A percentile compares a stretch with the other conserved stretches of the same genome.
These are phyloP conservation scores for Apodemia zela DNA, from an alignment of 2,888 invertebrate genomes.

Conservation along the genomic window DNA sequence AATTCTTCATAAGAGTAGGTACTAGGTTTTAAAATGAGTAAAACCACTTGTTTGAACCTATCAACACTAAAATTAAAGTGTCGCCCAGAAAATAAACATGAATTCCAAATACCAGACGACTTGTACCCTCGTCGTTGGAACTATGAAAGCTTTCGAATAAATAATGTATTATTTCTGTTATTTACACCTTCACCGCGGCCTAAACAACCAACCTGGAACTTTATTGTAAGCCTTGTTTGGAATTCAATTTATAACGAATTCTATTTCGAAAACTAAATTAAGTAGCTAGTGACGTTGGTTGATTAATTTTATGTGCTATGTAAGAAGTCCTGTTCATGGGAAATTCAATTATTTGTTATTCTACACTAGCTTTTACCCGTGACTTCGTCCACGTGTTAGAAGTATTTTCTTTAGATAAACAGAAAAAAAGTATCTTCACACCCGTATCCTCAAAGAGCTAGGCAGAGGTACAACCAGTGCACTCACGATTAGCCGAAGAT, in stretches of 20 bases:
- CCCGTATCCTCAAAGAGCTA: too few species aligned
- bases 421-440: too few species aligned
- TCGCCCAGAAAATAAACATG: background rate
- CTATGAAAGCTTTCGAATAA: slow-evolving; percentile 11
- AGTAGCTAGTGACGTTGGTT: background rate
- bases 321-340: background rate
- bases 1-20: too few species aligned
- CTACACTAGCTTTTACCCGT: too few species aligned
- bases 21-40: background rate
- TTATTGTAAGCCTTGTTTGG: slow-evolving; percentile 5
- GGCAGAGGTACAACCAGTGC: too few species aligned
- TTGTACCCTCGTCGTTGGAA: slow-evolving; percentile 3
- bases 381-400: too few species aligned
- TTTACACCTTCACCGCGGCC: slow-evolving; percentile 8
- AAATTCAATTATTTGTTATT: background rate
- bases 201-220: slow-evolving; percentile 12
- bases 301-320: slow-evolving; percentile 1
- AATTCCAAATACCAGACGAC: background rate
- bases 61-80: background rate
- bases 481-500: too few species aligned
- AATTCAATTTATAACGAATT: slow-evolving; percentile 1
- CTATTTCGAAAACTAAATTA: slow-evolving; percentile 7
- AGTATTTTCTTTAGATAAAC: too few species aligned
- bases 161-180: slow-evolving; percentile 15
- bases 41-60: background rate